A percentile compares a stretch with the other conserved stretches of the same genome.
These are phyloP conservation scores for Mirza zaza DNA, from an alignment of 2,113 vertebrate species.

Conservation along the genomic window DNA sequence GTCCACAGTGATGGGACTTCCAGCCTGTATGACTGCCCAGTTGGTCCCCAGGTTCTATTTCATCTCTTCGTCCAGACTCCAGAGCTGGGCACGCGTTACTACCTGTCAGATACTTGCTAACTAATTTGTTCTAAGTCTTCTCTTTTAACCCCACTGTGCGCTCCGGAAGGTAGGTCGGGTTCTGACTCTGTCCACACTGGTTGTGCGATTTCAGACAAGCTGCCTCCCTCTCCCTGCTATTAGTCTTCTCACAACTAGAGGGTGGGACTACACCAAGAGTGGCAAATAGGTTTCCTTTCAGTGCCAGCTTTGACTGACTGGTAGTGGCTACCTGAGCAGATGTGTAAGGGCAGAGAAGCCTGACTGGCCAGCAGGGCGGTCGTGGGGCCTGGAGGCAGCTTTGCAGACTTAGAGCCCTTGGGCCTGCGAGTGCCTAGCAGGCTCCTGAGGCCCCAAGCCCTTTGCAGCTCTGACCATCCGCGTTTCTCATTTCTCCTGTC, in stretches of 20 bases:
- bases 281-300: background rate
- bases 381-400: background rate
- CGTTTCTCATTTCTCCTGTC: background rate
- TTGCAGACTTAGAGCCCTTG: background rate
- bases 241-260: background rate
- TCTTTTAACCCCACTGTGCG: background rate
- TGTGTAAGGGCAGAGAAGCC: background rate
- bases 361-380: background rate
- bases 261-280: background rate
- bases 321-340: background rate
- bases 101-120: background rate
- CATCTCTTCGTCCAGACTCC: background rate
- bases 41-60: background rate
- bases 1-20: background rate
- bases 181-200: background rate
- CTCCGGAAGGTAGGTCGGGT: background rate
- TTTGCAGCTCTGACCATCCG: background rate
- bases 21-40: background rate
- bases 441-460: background rate
- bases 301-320: background rate
- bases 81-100: background rate
- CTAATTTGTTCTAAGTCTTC: background rate
- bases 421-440: background rate
- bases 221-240: background rate
- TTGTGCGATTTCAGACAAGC: background rate